Conservation (phyloP, 2,797 vertebrate species). For the Meriones psammophilus region DNA sequence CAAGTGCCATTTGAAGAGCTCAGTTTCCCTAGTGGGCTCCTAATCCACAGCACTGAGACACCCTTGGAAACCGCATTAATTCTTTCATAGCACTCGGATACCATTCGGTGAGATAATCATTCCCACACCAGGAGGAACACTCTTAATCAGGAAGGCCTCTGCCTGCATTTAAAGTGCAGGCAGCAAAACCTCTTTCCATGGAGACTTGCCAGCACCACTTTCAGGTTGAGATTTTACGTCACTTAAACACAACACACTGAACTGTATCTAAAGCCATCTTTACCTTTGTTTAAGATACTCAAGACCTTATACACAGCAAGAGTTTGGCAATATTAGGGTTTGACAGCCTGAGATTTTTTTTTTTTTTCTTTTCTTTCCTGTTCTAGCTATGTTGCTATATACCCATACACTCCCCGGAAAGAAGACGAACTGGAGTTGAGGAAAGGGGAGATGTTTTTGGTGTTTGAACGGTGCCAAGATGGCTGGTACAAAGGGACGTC, state of each 20-base stretch:
- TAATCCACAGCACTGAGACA: slow-evolving; percentile 18
- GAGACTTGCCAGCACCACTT: background rate
- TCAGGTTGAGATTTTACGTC: background rate
- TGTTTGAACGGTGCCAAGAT: slow-evolving; percentile 98
- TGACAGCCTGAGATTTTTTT: background rate
- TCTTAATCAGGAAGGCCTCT: slow-evolving; percentile 16
- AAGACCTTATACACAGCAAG: background rate
- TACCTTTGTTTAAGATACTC: background rate
- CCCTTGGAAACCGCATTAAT: background rate
- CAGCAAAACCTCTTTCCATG: background rate
- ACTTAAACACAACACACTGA: no score
- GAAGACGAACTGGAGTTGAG: slow-evolving; percentile 98
- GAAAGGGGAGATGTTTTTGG: slow-evolving; percentile 99
- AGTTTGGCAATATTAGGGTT: background rate
- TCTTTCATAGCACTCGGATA: background rate
- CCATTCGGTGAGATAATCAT: background rate
- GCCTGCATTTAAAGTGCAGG: background rate
- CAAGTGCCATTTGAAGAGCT: slow-evolving; percentile 59
- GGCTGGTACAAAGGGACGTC: slow-evolving; percentile 99
- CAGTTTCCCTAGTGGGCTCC: slow-evolving; percentile 7
- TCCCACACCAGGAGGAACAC: background rate
- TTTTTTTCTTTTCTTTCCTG: background rate
- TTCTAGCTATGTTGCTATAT: slow-evolving; percentile 96
- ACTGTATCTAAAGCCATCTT: no score
- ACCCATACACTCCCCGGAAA: slow-evolving; percentile 97